Evolutionary conservation across 2,113 vertebrate species (phyloP).

Genomic region (Gallinago paraguaiae): DNA sequence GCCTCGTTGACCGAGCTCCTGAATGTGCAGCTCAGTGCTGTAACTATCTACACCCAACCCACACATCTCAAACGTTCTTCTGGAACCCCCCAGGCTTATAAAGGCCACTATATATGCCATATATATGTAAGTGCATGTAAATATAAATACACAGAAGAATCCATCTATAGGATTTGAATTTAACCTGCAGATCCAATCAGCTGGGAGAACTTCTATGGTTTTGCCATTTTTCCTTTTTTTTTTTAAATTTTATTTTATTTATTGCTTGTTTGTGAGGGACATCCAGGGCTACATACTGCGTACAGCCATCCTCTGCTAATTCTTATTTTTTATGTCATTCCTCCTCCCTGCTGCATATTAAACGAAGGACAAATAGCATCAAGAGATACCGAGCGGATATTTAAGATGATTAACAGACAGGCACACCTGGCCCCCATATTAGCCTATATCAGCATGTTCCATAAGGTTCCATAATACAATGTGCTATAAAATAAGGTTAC

Average conservation of each 20-base stretch:
- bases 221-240: neutral
- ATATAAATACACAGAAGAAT: neutral
- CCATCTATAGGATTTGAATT: neutral
- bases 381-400: neutral
- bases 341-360: neutral
- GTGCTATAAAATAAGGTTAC: neutral
- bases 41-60: neutral
- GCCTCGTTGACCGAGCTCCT: neutral
- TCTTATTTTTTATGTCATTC: neutral
- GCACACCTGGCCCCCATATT: neutral
- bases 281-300: neutral
- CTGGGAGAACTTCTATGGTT: neutral
- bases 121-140: neutral
- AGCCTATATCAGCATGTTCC: neutral
- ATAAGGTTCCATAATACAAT: neutral
- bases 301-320: neutral
- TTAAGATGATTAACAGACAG: neutral
- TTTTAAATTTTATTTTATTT: neutral
- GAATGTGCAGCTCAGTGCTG: neutral
- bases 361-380: slow-evolving; percentile 8
- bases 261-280: neutral
- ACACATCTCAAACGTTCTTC: neutral
- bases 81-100: neutral
- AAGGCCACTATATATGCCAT: neutral
- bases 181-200: neutral